Percentiles rank a stretch among this genome's conserved stretches.
Evolutionary conservation across 2,888 invertebrate species (phyloP).

Genomic region (Limnephilus rhombicus): DNA sequence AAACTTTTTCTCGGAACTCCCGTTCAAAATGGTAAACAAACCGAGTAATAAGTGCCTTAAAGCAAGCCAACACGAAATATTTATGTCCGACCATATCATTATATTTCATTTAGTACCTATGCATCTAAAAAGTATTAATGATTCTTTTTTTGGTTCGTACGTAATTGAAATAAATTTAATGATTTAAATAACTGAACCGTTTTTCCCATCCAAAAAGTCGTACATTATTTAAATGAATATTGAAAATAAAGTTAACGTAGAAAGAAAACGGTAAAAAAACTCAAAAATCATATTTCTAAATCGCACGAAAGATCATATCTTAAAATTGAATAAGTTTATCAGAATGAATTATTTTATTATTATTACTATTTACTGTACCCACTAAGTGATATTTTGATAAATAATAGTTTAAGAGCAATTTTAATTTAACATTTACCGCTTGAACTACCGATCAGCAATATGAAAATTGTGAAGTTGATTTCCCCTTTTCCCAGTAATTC

Average conservation of each 20-base stretch:
- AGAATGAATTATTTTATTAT: neutral
- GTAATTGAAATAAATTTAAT: neutral
- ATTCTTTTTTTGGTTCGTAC: neutral
- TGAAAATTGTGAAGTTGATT: no score
- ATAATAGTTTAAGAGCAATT: no score
- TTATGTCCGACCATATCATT: neutral
- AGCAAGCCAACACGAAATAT: constrained; percentile 19
- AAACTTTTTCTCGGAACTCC: constrained; percentile 46
- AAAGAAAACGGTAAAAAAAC: neutral
- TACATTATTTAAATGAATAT: neutral
- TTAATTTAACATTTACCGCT: no score
- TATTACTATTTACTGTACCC: no score
- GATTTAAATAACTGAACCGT: neutral
- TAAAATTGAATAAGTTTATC: neutral
- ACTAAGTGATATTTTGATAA: no score
- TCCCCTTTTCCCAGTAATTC: no score
- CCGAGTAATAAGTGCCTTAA: constrained; percentile 3
- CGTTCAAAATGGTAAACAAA: constrained; percentile 37
- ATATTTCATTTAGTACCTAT: neutral
- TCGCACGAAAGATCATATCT: neutral
- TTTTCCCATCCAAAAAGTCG: neutral
- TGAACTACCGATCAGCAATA: no score
- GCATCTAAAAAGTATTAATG: neutral
- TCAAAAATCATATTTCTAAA: neutral
- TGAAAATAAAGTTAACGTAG: neutral